A percentile compares a stretch with the other conserved stretches of the same genome.
These are phyloP conservation scores for Cassiopea xamachana DNA, from an alignment of 30 jellyfish, hydroid and myxozoan species.

Conservation along the genomic window DNA sequence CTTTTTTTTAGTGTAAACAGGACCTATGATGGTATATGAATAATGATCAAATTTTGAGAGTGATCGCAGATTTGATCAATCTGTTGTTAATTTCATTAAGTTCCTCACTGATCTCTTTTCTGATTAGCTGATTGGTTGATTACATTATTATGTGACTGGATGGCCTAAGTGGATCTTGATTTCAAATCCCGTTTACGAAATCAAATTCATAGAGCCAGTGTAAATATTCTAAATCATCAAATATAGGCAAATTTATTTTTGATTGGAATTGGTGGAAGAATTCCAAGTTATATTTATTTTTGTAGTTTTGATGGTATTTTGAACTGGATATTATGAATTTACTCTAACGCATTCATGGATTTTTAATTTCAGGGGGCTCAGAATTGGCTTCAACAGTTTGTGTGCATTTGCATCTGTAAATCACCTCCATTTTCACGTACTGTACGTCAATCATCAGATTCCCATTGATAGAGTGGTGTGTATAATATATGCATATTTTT, in stretches of 20 bases:
- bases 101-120: neutral
- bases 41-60: neutral
- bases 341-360: neutral
- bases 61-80: neutral
- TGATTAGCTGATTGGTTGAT: neutral
- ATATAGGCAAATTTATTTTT: too few relatives aligned
- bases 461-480: conserved; percentile 80
- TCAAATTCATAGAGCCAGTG: too few relatives aligned
- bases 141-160: neutral
- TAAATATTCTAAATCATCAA: too few relatives aligned
- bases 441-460: conserved; percentile 34
- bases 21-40: neutral
- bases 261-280: neutral
- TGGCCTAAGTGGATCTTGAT: too few relatives aligned
- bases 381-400: conserved; percentile 95
- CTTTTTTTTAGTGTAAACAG: too few relatives aligned
- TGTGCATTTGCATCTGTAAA: conserved; percentile 99
- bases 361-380: conserved; percentile 26
- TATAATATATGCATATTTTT: neutral
- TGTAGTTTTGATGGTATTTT: neutral
- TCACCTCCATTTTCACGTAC: conserved; percentile 86
- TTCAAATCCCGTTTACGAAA: too few relatives aligned
- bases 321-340: neutral
- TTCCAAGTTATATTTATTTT: neutral
- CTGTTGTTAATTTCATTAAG: neutral